Percentiles rank a stretch among this genome's conserved stretches.
These are phyloP conservation scores for Aegithalos caudatus DNA, from an alignment of 2,113 vertebrate genomes.

Conservation along the genomic window DNA sequence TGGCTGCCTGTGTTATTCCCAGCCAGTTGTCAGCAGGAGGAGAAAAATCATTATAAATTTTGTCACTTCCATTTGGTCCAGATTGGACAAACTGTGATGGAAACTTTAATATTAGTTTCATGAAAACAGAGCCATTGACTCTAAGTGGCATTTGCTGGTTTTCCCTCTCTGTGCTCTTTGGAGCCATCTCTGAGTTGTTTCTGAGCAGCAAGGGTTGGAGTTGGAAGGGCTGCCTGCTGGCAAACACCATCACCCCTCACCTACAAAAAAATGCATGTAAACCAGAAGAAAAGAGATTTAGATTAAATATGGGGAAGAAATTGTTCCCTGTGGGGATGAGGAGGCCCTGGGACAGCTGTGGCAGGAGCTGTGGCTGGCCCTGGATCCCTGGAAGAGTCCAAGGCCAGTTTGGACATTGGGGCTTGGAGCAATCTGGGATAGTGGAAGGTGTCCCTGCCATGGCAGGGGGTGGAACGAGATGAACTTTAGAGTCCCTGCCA, in stretches of 20 bases:
- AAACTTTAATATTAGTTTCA: slow-evolving; percentile 18
- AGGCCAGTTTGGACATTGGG: accelerated
- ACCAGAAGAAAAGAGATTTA: not conserved
- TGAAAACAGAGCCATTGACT: slow-evolving; percentile 3
- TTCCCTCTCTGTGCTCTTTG: not conserved
- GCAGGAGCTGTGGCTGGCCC: not conserved
- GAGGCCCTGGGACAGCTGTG: not conserved
- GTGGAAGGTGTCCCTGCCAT: not conserved
- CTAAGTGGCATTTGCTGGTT: not conserved
- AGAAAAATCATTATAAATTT: slow-evolving; percentile 24
- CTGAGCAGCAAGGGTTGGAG: not conserved
- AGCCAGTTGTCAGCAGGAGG: not conserved
- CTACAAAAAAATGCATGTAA: not conserved
- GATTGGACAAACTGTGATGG: slow-evolving; percentile 29
- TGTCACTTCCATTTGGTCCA: slow-evolving; percentile 26
- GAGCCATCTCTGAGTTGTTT: not conserved
- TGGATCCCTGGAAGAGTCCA: not conserved
- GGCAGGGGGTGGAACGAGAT: accelerated
- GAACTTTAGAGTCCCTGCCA: not conserved
- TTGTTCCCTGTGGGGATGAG: not conserved
- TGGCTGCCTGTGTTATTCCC: not conserved
- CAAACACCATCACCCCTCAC: not conserved
- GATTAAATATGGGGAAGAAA: not conserved
- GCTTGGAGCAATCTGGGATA: not conserved
- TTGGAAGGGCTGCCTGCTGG: not conserved